Base-by-base conservation (phyloP, 2,797 vertebrate species). In the Spondyliosoma cantharus region DNA sequence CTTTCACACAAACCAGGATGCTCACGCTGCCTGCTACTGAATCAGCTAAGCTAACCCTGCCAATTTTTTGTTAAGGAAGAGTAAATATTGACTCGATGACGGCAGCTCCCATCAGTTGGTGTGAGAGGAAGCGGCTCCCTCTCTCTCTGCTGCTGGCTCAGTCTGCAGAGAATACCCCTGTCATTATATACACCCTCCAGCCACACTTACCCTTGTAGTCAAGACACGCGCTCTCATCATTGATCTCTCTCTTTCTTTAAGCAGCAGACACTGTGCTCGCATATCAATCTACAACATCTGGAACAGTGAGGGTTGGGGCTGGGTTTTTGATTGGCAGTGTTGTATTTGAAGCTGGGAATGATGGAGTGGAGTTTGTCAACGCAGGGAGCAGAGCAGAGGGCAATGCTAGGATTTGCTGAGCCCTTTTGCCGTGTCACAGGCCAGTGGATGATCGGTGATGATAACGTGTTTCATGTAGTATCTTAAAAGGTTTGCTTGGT, bases 71-170 rank as follows among this genome's bases (percentile, higher is more conserved):
- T 66, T 37, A 78, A 78, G 77, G 83, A 88, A 78, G 65, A 68
- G 90, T 90, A 91, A 93, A 93, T 91, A 93, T 92, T 93, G 89
- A 93, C 85, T 87, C 46, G 77, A 83, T 84, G 86, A 79, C 76
- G 67, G 83, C 60, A 65, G 81, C 87, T 86, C 75, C 88, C 92
- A 89, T 91, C 89, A 91, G 91, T 78, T 85, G 81, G 75, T 67
- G 74, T 71, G 85, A 82, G 69, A 74, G 80, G 14, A 42, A 91
- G 82, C 62, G n/a, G 46, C 72, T 85, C 57, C 11, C 75, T 76
- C 46, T 71, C 76, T 57, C 63, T 59, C 53, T 79, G 42, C 73
- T 71, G 60, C 74, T 76, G 80, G 73, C 53, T 76, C 25, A 61
- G 73, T 86, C 87, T 90, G 81, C 65, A 82, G 89, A 91, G 86